Base-by-base conservation (phyloP, 2,113 vertebrate species). In the Cyphomyrus discorhynchus region DNA sequence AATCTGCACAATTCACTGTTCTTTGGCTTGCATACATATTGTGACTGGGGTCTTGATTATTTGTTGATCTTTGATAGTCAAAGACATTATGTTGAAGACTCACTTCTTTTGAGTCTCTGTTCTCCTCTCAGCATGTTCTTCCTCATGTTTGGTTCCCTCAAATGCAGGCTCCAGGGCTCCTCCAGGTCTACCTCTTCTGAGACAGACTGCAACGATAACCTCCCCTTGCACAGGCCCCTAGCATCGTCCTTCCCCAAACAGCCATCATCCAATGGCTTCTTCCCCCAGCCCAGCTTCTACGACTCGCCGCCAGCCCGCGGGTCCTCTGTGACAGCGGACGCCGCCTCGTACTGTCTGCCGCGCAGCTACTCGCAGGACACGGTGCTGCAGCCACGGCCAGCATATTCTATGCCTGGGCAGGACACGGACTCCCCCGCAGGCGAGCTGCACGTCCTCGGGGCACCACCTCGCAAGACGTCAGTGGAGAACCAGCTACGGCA, bases 141-240 rank as follows among this genome's bases (percentile, higher is more conserved):
- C 53, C 10, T 17, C 39, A 7, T 27, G 35, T 45, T 58, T 84
- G 82, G 9, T 84, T 84, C 42, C 10, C 21, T 84, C 21, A 10
- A 80, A 80, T 74, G 87, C 90, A 99, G 98, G 95, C 94, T 95
- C 89, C 97, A 97, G 5, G 98, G 98, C 91, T 96, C 96, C 31
- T 96, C 96, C 70, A 99, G 98, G 94, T 96, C 97, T 93, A 96
- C 97, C 93, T 97, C 97, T 83, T 98, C 98, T 42, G 98, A 99
- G 95, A 98, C 98, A 83, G 98, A 99, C 97, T 98, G 98, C 96
- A 99, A 99, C 15, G 98, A 99, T 95, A 99, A 99, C 83, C 94
- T 99, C 91, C 97, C 98, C 84, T 96, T 95, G 87, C 98, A 98
- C 93, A 97, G 97, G 94, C 96, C 93, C 7, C 95, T 97, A 0